Conservation (phyloP, 2,797 vertebrate species). For the Darevskia nairensis region DNA sequence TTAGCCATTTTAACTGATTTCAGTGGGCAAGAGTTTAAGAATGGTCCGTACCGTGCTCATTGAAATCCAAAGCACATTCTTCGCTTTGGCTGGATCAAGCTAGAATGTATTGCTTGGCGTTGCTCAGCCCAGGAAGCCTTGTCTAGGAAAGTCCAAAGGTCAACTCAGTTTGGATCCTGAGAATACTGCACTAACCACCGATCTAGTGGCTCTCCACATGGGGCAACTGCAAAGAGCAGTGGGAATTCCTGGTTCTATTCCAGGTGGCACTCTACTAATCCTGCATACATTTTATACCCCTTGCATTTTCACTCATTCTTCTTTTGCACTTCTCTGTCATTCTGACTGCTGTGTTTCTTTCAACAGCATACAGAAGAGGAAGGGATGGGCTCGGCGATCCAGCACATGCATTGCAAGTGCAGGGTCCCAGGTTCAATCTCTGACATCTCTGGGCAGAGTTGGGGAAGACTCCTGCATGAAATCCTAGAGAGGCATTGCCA, state of each 20-base stretch:
- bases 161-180: neutral
- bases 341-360: too few species aligned
- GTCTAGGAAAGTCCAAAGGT: neutral
- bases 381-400: too few species aligned
- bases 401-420: too few species aligned
- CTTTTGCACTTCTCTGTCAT: too few species aligned
- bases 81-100: neutral
- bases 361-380: too few species aligned
- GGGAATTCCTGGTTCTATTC: neutral
- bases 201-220: neutral
- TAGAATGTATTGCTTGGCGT: neutral
- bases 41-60: neutral
- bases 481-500: too few species aligned
- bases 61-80: neutral
- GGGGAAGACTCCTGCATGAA: too few species aligned
- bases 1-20: neutral
- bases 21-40: neutral
- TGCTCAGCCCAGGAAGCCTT: neutral
- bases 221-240: neutral
- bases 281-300: too few species aligned
- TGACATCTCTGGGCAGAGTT: too few species aligned
- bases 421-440: neutral
- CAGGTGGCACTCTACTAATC: neutral
- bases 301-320: too few species aligned
- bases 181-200: neutral